These are phyloP conservation scores for Catocala sponsa DNA, from an alignment of 2,888 invertebrate species.

Conservation along the genomic window DNA sequence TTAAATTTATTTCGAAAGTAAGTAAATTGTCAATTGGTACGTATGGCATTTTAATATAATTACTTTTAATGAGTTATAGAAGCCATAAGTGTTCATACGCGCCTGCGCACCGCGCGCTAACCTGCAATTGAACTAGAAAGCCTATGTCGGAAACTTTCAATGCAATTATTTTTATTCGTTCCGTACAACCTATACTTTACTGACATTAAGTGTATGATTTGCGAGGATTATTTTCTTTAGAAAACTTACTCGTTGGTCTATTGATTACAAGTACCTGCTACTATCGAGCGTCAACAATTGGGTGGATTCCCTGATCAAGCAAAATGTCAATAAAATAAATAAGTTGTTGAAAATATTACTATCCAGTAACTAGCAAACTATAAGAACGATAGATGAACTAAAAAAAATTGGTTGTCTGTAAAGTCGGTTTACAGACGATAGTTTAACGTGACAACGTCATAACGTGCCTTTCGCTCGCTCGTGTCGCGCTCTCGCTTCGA, in stretches of 20 bases:
- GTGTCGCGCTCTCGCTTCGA: too few species aligned
- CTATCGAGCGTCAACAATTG: too few species aligned
- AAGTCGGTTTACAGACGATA: too few species aligned
- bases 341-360: too few species aligned
- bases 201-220: conserved; percentile 12
- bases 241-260: neutral
- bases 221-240: conserved; percentile 1
- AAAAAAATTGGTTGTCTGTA: too few species aligned
- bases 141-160: conserved; percentile 18
- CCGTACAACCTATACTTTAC: conserved; percentile 14
- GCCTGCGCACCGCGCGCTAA: neutral
- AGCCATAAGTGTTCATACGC: conserved; percentile 5
- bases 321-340: too few species aligned
- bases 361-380: too few species aligned
- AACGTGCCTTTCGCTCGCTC: too few species aligned
- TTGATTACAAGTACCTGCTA: too few species aligned
- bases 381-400: too few species aligned
- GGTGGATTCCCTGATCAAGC: too few species aligned
- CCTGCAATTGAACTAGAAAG: conserved; percentile 28
- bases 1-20: conserved; percentile 2
- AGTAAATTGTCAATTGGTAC: neutral
- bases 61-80: conserved; percentile 10
- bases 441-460: too few species aligned
- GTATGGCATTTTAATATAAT: conserved; percentile 6
- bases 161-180: conserved; percentile 21